Evolutionary conservation across 2,797 vertebrate species (phyloP), one percentile per base, ranked within the genome.

Genomic region (Brachyrhaphis roseni): DNA sequence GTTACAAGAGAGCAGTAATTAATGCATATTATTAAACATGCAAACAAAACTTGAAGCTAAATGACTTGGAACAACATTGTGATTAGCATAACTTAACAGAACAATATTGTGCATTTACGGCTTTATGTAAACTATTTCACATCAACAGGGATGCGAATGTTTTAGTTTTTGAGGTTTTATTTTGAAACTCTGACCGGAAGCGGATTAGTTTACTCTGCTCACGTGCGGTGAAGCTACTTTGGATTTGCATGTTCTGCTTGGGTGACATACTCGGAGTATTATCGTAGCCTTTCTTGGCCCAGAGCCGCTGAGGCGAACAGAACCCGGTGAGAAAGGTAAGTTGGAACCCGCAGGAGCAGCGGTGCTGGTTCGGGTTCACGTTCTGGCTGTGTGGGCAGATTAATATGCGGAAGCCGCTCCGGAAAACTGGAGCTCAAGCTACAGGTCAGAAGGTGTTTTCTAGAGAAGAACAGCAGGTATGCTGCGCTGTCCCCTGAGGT

Each of bases 151-250:
- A 51, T 51, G 43, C 11, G 43, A 45, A 45, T n/a, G 4, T 16
- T 18, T 47, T 26, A 2, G 1, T 11, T 8, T 20, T 51, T 16
- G 3, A 15, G 36, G 13, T 51, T 78, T 83, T 89, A 89, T 73
- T 89, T 83, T 90, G 87, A 88, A 91, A 78, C 1, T 0, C 1
- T 0, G 5, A 10, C 51, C 84, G 90, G 91, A 92, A 84, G 5
- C 11, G 34, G 66, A 6, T 71, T 0, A 13, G 13, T 64, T 53
- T 31, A 4, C 43, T 1, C 1, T 0, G 51, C 39, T 12, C 1
- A 23, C 39, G n/a, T 34, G 28, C 8, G 41, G 55, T 64, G 31
- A 23, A 28, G 1, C 15, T 12, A 4, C 11, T 10, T 12, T 59
- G 23, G 53, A 74, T 46, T 66, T 70, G 31, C 16, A n/a, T 0